Base-by-base conservation (phyloP, 2,797 vertebrate genomes). In the Ispidina lecontei region DNA sequence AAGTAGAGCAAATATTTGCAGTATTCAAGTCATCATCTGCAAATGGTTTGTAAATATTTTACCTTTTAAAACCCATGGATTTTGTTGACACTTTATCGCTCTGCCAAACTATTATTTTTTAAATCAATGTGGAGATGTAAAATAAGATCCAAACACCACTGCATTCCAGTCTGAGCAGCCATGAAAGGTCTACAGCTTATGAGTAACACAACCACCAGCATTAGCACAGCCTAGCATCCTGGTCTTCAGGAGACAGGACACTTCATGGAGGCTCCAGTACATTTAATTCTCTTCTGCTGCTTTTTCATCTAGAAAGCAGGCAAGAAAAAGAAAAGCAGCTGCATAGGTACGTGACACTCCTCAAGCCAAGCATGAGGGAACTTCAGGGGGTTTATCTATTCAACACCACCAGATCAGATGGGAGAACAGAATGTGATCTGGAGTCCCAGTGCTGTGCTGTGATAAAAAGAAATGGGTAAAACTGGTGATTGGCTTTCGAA, bases 1-100 rank as follows among this genome's bases (percentile, higher is more conserved):
- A 78, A 83, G 46, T 13, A 85, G 7, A 89, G 51, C n/a, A 95
- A 93, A 92, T 92, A 94, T 93, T 92, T 95, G 69, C 72, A 25
- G 37, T 85, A 83, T 83, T 89, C 82, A 89, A 94, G 65, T 46
- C 75, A 68, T 25, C 16, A 0, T 49, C 56, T 78, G 69, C 28
- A 70, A 86, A 86, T 0, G 0, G 49, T 73, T 93, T 90, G 83
- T 79, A 94, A 86, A 81, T 79, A 96, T 76, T 92, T 93, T 84
- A 67, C 64, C 71, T 93, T 82, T 79, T 39, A 70, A 80, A 82
- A 28, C 4, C 47, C 43, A n/a, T n/a, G 20, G 26, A 67, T 55
- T 86, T 83, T 94, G 26, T 68, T 94, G 73, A 85, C 63, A 47
- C 21, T 83, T 76, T 69, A 54, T 43, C 70, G 21, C 37, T 81